Evolutionary conservation across 1,140 invertebrate genomes (phyloP), one percentile per base, ranked within the genome.

Genomic region (Sinella curviseta): DNA sequence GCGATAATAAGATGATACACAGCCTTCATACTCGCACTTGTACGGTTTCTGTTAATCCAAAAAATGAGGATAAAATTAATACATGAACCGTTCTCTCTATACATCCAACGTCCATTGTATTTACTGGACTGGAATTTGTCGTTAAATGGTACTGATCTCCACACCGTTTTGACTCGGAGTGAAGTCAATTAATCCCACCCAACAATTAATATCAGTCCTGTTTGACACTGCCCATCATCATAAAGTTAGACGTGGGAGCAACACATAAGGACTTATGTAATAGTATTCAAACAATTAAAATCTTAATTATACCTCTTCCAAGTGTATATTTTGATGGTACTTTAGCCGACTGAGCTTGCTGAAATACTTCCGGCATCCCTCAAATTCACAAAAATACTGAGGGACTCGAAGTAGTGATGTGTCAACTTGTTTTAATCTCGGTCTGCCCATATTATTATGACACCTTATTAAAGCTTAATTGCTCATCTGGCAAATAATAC

Each of bases 21-120:
- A 78, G 12, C 77, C 77, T 48, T 74, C 77, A 60, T 55, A 74
- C 1, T 30, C 31, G 48, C 77, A 78, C 74, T 74, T 78, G 24
- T 30, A 78, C 8, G 28, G 35, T 24, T 73, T 74, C 77, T 78
- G 16, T 8, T 26, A 67, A 67, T 67, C 30, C 4, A 24, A 67
- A 8, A 67, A 67, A 12, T 26, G 20, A 48, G 39, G n/a, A n/a
- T 48, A 12, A 8, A 48, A 48, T 48, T 48, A 20, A 20, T 48
- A 12, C 8, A 48, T 12, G 8, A 48, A 48, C 20, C 39, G 20
- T 20, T 8, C 8, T 48, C 8, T 48, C 20, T 48, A 48, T 48
- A 8, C 39, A 48, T 12, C 20, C 39, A 48, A 20, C 8, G 39
- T 48, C 8, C 39, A 8, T 20, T 20, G 24, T 67, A 67, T 4